Conservation (phyloP, 1,140 invertebrate species). For the Aphis craccivora region DNA sequence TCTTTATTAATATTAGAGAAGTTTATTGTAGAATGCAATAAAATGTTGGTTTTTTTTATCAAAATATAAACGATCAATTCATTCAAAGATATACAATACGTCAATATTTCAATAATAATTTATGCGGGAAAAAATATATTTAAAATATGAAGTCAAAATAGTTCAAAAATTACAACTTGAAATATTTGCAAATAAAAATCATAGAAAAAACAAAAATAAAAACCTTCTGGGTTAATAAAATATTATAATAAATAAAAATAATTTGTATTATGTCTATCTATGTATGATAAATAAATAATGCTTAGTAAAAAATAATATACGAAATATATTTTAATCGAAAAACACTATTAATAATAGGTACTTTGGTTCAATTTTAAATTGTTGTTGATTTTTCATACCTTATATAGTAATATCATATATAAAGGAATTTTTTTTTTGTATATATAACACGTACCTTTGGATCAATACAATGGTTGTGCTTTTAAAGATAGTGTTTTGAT, state of each 20-base stretch:
- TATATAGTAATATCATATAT: neutral
- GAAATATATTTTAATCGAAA: neutral
- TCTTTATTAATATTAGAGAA: neutral
- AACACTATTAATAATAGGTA: neutral
- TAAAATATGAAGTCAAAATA: neutral
- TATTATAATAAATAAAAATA: neutral
- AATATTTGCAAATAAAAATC: neutral
- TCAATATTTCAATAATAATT: too few species aligned
- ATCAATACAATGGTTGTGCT: neutral
- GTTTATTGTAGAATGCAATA: neutral
- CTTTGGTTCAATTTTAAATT: neutral
- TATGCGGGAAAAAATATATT: neutral
- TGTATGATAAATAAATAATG: too few species aligned
- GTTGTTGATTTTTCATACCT: neutral
- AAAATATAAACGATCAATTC: too few species aligned
- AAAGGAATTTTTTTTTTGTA: neutral
- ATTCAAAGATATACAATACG: too few species aligned
- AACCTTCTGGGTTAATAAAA: neutral
- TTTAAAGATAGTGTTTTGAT: slow-evolving; percentile 27
- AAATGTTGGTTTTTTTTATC: too few species aligned
- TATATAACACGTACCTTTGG: neutral
- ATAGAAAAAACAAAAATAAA: neutral
- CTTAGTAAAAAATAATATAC: neutral
- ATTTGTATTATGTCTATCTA: neutral
- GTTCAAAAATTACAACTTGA: neutral